Evolutionary conservation across 2,113 vertebrate species (phyloP).

Genomic region (Solea senegalensis): DNA sequence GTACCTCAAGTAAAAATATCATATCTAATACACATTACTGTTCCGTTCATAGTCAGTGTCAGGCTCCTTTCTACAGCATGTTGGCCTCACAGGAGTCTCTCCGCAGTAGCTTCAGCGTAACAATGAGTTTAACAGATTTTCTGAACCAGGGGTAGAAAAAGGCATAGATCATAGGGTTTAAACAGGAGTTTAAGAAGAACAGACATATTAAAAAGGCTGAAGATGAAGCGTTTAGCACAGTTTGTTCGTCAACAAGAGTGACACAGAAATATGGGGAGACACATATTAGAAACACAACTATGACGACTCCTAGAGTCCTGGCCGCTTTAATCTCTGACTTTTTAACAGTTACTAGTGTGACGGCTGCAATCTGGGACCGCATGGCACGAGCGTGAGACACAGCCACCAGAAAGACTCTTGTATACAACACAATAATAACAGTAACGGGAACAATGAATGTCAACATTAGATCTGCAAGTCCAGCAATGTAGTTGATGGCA

Average conservation of each 20-base stretch:
- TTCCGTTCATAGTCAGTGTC: too few species aligned
- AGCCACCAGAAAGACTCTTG: constrained; percentile 37
- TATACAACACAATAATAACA: constrained; percentile 26
- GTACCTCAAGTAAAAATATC: too few species aligned
- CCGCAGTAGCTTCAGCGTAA: constrained; percentile 39
- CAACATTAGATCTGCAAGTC: neutral
- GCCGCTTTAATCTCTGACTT: constrained; percentile 38
- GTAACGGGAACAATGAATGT: constrained; percentile 26
- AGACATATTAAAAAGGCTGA: neutral
- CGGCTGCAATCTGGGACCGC: neutral
- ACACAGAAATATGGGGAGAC: constrained; percentile 26
- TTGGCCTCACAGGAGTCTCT: constrained; percentile 17
- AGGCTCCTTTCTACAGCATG: neutral
- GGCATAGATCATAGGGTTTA: constrained; percentile 40
- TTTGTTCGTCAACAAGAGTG: neutral
- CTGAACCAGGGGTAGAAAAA: constrained; percentile 54
- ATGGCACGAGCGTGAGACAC: constrained; percentile 27
- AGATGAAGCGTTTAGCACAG: neutral
- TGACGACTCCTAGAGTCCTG: constrained; percentile 24
- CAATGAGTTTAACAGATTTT: constrained; percentile 23
- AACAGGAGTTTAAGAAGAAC: constrained; percentile 34
- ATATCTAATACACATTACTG: too few species aligned
- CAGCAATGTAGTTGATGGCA: neutral
- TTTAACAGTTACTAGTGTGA: neutral
- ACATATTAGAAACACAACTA: constrained; percentile 33